Evolutionary conservation across 2,113 vertebrate genomes (phyloP), one percentile per base, ranked within the genome.

Genomic region (Oncorhynchus kisutch): DNA sequence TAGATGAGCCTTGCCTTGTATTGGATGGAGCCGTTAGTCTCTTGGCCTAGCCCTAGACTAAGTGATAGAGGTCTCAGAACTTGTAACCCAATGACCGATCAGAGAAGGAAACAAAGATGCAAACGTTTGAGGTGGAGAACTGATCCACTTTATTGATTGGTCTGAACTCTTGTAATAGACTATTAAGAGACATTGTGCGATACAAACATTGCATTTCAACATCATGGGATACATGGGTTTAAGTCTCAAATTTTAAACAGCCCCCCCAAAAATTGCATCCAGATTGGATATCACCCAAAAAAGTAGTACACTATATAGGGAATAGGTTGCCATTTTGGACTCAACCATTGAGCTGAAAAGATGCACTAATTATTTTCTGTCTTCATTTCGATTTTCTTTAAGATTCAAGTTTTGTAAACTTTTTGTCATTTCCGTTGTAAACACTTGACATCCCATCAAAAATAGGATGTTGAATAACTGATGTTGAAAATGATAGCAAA

Each of bases 61-160:
- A 11, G 39, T 45, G 9, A 45, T 45, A 9, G 39, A 45, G 39
- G 39, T 45, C 9, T 12, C 9, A 45, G 39, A 45, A 45, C 39
- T 2, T 45, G 16, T 54, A 54, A 54, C 5, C 51, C 51, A 54
- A 54, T 18, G 3, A 14, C 51, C 12, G 18, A 54, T 54, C 51
- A 62, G 59, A 62, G 39, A 13, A 70, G 9, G 13, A n/a, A 49
- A 49, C 11, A 49, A 68, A 54, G 49, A 49, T 24, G 45, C 60
- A 82, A 71, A 57, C 69, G 65, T 85, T 86, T 86, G 86, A 82
- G 75, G 87, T 91, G 91, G 92, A 95, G 90, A 92, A 92, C 92
- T 90, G 89, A 94, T 94, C 90, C 93, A 94, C 92, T 96, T 96
- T 95, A 95, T 95, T 94, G 92, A 94, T 93, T 94, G 92, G 92